Evolutionary conservation across 2,797 vertebrate genomes (phyloP), one percentile per base, ranked within the genome.

Genomic region (Cetoscarus ocellatus): DNA sequence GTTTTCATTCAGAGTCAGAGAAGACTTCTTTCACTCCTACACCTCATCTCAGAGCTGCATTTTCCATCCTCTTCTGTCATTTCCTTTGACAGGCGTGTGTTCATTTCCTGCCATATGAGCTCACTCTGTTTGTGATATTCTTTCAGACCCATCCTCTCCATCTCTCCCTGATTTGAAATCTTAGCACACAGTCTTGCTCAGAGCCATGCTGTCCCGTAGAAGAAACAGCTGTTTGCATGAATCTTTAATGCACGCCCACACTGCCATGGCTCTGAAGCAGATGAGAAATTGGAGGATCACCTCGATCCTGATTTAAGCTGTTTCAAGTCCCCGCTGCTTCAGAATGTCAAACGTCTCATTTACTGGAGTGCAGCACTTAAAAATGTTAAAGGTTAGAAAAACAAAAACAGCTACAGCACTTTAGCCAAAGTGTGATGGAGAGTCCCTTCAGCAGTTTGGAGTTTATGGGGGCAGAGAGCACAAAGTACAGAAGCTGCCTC

Each of bases 211-310:
- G 84, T 89, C 85, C 85, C 79, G 72, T 10, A 66, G 87, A 79
- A 86, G 71, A 86, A 93, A 89, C 92, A 93, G 88, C 90, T 94
- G 93, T 92, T 91, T 87, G 82, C 77, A 93, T 93, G 84, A 92
- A 95, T 93, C 83, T 93, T 94, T 93, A 90, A 94, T 93, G 87
- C 43, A 67, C 43, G 56, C 74, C 89, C 88, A 88, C 77, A 77
- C 70, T 67, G 69, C 70, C 69, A 48, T 59, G 76, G 64, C 67
- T 36, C 49, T 49, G 71, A 53, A 75, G 70, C 83, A 79, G 80
- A 89, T 52, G 75, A 81, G 67, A 67, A 76, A 70, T 67, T 59
- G 52, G 73, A 73, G 63, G 70, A 87, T 88, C 71, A 77, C 70
- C 70, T 77, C 57, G n/a, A 61, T 66, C 67, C 43, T n/a, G 73